Percentiles rank a stretch among this genome's conserved stretches.
phyloP scores from a whole-genome alignment of 2,113 vertebrate species.

The Grantiella picta region DNA sequence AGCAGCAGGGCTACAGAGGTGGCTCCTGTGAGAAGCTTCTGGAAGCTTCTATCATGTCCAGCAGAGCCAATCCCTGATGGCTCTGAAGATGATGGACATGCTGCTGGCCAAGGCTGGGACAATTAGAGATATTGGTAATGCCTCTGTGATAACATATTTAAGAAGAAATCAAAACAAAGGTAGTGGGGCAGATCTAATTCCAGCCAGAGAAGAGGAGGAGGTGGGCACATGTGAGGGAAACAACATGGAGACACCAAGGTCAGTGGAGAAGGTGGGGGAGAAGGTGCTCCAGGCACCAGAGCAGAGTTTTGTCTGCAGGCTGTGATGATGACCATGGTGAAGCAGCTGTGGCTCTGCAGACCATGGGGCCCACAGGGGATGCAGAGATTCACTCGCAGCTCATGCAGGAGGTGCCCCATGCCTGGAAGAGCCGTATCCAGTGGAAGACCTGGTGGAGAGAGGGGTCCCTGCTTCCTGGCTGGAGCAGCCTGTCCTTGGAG shows the following conservation, averaged over 20 bases:
- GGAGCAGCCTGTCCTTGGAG: neutral
- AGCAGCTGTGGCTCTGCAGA: neutral
- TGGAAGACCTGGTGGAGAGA: rapidly evolving
- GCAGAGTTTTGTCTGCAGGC: neutral
- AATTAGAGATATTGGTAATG: neutral
- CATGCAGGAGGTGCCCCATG: neutral
- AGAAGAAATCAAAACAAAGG: neutral
- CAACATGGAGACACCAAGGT: rapidly evolving
- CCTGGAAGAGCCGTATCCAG: neutral
- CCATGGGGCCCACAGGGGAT: rapidly evolving
- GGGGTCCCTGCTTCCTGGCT: neutral
- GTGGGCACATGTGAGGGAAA: neutral
- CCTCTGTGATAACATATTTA: neutral
- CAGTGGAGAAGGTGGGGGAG: neutral
- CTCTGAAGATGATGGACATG: neutral
- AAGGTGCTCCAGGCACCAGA: rapidly evolving
- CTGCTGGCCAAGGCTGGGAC: neutral
- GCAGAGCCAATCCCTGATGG: neutral
- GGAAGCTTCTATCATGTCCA: neutral
- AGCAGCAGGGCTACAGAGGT: neutral
- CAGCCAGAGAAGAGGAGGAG: neutral
- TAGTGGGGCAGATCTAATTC: neutral
- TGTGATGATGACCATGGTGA: rapidly evolving
- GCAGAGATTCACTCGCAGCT: neutral
- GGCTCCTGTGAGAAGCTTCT: neutral